Evolutionary conservation across 2,888 invertebrate genomes (phyloP).

Genomic region (Bugula neritina): DNA sequence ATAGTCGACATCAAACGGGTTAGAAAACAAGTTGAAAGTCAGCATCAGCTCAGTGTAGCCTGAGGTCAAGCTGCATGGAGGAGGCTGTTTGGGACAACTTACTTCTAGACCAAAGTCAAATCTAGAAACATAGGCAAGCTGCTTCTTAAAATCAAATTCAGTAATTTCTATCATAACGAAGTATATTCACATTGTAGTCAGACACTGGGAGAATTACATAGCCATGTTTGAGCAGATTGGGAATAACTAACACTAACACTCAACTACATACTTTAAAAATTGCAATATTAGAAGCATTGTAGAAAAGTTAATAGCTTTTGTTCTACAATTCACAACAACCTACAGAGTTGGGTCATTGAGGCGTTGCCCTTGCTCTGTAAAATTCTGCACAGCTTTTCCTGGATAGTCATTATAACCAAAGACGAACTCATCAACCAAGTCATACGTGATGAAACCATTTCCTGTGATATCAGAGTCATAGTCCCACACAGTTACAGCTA

Average conservation of each 20-base stretch:
- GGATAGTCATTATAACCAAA: background rate
- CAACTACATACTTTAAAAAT: no score
- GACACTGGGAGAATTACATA: no score
- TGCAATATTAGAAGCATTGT: no score
- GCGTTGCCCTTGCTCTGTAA: background rate
- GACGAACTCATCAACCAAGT: constrained; percentile 10
- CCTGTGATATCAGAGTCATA: background rate
- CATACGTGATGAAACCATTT: background rate
- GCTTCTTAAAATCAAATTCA: background rate
- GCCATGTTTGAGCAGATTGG: no score
- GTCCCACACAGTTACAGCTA: constrained; percentile 6
- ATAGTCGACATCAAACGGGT: constrained; percentile 20
- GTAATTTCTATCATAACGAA: no score
- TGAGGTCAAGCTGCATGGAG: background rate
- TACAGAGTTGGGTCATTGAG: background rate
- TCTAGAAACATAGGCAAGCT: background rate
- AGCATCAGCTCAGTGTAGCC: background rate
- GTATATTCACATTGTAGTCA: no score
- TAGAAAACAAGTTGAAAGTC: constrained; percentile 6
- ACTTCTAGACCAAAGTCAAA: constrained; percentile 15
- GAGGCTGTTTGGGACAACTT: background rate
- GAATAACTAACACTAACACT: no score
- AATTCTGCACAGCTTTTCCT: background rate
- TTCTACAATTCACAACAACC: background rate
- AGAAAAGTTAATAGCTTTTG: no score